Conservation (phyloP, 2,797 vertebrate species). For the Gorsachius magnificus region DNA sequence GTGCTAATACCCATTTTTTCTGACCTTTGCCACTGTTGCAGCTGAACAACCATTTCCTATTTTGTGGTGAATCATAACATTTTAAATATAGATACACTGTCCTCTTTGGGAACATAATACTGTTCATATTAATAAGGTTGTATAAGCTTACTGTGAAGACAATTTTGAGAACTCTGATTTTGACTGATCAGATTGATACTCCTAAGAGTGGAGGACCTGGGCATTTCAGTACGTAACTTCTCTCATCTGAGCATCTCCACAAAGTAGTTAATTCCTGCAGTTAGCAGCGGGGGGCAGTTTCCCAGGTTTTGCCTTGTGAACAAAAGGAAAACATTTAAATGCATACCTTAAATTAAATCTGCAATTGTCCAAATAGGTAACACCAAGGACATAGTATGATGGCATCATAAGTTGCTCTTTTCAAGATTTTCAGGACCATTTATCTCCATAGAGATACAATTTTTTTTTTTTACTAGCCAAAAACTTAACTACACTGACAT, state of each 20-base stretch:
- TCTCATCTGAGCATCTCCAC: not conserved
- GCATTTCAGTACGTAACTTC: not conserved
- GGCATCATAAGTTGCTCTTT: not conserved
- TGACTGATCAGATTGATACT: not conserved
- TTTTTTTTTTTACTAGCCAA: not conserved
- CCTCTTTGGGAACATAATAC: not conserved
- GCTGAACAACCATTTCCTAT: not conserved
- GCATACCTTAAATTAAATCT: not conserved
- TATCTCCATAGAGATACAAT: not conserved
- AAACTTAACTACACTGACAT: not conserved
- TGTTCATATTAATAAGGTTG: rapidly evolving
- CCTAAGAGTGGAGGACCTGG: not conserved
- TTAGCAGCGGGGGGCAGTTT: not conserved
- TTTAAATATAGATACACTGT: not conserved
- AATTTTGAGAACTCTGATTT: not conserved
- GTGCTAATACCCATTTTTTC: not conserved
- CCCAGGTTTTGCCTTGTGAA: not conserved
- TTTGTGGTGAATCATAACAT: not conserved
- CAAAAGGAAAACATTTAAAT: not conserved
- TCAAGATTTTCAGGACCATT: not conserved
- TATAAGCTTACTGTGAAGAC: not conserved
- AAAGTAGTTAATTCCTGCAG: not conserved
- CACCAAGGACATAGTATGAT: not conserved
- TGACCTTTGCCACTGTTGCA: not conserved
- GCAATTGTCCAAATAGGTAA: not conserved